phyloP scores from a whole-genome alignment of 2,888 invertebrate species.

The Slavum lentiscoides region DNA sequence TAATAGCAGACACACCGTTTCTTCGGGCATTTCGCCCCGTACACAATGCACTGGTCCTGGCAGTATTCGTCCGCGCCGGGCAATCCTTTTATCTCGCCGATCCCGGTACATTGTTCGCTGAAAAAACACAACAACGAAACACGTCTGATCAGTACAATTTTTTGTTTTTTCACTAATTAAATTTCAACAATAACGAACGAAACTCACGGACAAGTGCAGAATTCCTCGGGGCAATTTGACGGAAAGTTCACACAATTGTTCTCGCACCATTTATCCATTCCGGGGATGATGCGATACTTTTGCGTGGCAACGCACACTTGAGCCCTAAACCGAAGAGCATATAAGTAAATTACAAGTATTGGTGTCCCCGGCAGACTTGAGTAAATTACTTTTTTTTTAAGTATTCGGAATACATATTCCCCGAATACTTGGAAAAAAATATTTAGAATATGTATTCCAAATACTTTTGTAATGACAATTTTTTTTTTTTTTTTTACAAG shows the following conservation, averaged over 20 bases:
- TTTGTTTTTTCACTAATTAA: background rate
- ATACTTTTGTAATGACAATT: no score
- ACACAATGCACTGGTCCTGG: slow-evolving; percentile 82
- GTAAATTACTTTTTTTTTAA: no score
- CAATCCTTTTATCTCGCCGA: slow-evolving; percentile 73
- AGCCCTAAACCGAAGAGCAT: slow-evolving; percentile 63
- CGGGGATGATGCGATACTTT: slow-evolving; percentile 70
- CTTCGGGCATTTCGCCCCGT: slow-evolving; percentile 71
- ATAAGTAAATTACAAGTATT: no score
- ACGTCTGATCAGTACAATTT: background rate
- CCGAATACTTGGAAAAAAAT: no score
- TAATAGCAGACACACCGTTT: slow-evolving; percentile 74
- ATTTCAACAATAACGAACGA: no score
- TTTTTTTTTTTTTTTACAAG: no score
- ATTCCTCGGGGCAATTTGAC: slow-evolving; percentile 76
- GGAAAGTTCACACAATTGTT: slow-evolving; percentile 84
- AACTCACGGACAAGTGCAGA: slow-evolving; percentile 84
- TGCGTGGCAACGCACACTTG: slow-evolving; percentile 77
- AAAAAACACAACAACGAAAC: slow-evolving; percentile 56
- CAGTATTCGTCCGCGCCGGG: slow-evolving; percentile 82
- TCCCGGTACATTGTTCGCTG: slow-evolving; percentile 80
- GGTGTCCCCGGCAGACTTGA: no score
- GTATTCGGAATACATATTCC: no score
- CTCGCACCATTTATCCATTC: slow-evolving; percentile 83
- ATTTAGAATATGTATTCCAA: no score